Base-by-base conservation (phyloP, 2,113 vertebrate genomes). In the Tinamus guttatus region DNA sequence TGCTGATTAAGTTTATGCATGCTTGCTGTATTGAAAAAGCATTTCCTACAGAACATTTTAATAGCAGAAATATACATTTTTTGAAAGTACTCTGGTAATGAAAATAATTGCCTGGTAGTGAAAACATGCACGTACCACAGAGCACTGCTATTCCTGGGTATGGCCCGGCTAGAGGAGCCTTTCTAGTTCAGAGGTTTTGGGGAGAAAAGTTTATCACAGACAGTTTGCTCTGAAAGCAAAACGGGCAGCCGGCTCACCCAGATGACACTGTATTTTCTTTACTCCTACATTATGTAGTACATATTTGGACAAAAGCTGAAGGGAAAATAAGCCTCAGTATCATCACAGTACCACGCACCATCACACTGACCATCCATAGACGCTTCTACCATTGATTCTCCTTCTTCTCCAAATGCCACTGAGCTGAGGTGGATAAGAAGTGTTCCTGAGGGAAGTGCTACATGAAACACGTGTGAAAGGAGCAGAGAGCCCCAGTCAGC, bases 121-220 rank as follows among this genome's bases (percentile, higher is more conserved):
- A 76, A 87, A 92, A 47, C 3, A 77, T 54, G 52, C 11, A 89
- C 12, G 36, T 51, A 84, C 27, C 73, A 34, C 45, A 38, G 13
- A 68, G 2, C 32, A 60, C 11, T 63, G 25, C 22, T 22, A 86
- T 21, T 28, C 65, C 45, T 36, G 28, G 41, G 9, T 83, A 70
- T 30, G 12, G 69, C 22, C 32, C 77, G 63, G 11, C 45, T 93
- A 69, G 80, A 13, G 24, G 54, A 32, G 13, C 3, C 12, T 73
- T 71, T 89, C 40, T 27, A 54, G 68, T 51, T 59, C 30, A 85
- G 52, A 81, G 25, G 38, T 92, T 92, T 88, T 86, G 84, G 59
- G 25, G 56, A 71, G 30, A 54, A 67, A 90, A 93, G 22, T 5
- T 54, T 49, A 87, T 19, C 34, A 24, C 1, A 67, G 83, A 84